Base-by-base conservation (phyloP, 2,113 vertebrate species). In the Cochlearius cochlearius region DNA sequence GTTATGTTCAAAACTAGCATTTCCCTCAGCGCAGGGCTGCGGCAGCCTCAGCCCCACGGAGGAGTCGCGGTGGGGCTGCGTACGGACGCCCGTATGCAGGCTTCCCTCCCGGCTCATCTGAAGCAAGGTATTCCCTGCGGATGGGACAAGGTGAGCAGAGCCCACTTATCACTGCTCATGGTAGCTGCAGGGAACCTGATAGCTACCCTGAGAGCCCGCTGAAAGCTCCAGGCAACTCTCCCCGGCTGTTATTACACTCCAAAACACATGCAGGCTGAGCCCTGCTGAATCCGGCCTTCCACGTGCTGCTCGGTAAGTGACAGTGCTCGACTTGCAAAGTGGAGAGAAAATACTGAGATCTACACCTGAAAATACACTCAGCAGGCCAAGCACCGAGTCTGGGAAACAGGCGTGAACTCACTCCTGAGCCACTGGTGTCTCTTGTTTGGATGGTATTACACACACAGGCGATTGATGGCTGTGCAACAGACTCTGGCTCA, bases 61-160 rank as follows among this genome's bases (percentile, higher is more conserved):
- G 58, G 15, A 53, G 41, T 16, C 38, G 7, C 7, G 2, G 39
- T 3, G 7, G 36, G 21, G 49, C 10, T 6, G 4, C 39, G 11
- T 2, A n/a, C n/a, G 60, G 83, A 59, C 52, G 55, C n/a, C 14
- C 19, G 4, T 1, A 10, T 0, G 1, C 2, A 3, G 26, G 12
- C 52, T 10, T 21, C 27, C 32, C 30, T 49, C 16, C 32, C 0
- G 8, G 13, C 41, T 26, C 50, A 0, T 7, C 0, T 26, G 53
- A n/a, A 53, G 56, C 11, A 23, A 69, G 27, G n/a, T 5, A 15
- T 23, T 74, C 56, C 78, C 39, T 17, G 7, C 12, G 38, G 41
- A 59, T 47, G 52, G 0, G 26, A 45, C 38, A 26, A 53, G 73
- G 88, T 8, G 50, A 91, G 64, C 77, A 25, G 49, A 9, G 34